Evolutionary conservation across 2,113 vertebrate genomes (phyloP).

Genomic region (Peromyscus polionotus): DNA sequence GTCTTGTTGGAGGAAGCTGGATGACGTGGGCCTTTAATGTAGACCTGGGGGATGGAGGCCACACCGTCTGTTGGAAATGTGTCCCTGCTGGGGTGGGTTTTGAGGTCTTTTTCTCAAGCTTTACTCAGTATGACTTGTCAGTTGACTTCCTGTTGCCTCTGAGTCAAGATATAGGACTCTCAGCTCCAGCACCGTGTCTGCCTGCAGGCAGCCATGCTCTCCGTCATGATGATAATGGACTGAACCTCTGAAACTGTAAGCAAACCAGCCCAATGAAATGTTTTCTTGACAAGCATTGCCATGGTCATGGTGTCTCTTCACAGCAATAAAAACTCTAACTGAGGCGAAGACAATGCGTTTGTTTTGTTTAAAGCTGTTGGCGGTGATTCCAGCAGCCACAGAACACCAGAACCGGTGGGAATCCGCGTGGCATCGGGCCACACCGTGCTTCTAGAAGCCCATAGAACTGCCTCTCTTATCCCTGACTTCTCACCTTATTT

Average conservation of each 20-base stretch:
- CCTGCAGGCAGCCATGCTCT: no score
- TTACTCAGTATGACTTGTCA: no score
- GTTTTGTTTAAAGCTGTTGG: background rate
- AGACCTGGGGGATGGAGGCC: no score
- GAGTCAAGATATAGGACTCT: no score
- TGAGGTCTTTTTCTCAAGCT: no score
- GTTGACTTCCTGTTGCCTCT: no score
- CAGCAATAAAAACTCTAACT: background rate
- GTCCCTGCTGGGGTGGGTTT: no score
- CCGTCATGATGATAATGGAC: background rate
- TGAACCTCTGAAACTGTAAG: no score
- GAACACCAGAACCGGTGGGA: background rate
- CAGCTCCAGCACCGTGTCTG: no score
- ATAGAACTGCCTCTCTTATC: background rate
- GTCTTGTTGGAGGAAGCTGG: no score
- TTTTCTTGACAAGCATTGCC: background rate
- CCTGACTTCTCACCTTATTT: background rate
- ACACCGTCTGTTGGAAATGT: no score
- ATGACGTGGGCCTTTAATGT: no score
- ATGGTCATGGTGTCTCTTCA: background rate
- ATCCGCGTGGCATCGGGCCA: background rate
- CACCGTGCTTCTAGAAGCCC: background rate
- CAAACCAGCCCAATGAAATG: background rate
- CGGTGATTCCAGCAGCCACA: background rate
- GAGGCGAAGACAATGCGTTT: background rate